phyloP scores from a whole-genome alignment of 2,888 invertebrate species.

The Ennomos quercinarius region DNA sequence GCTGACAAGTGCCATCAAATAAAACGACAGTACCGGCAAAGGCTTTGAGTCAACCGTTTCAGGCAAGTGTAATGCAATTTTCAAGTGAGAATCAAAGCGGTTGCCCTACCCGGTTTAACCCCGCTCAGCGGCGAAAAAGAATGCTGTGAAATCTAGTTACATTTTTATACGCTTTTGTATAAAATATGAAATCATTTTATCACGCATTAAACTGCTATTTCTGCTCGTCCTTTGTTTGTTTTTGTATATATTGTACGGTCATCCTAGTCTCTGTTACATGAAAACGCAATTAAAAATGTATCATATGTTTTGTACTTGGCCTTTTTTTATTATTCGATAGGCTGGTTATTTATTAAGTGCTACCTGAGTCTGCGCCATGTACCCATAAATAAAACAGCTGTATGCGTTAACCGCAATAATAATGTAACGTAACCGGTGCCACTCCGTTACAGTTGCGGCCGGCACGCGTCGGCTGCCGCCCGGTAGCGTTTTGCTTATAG shows the following conservation, averaged over 20 bases:
- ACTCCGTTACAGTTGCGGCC: conserved; percentile 67
- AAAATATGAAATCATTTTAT: too few species aligned
- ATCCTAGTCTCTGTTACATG: too few species aligned
- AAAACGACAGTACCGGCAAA: conserved; percentile 65
- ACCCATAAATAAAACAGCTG: conserved; percentile 14
- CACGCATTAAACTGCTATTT: too few species aligned
- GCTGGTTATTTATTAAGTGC: too few species aligned
- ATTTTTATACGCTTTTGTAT: neutral
- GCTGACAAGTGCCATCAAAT: conserved; percentile 64
- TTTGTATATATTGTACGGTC: too few species aligned
- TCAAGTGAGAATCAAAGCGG: conserved; percentile 69
- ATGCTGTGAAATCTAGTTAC: neutral
- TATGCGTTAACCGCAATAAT: conserved; percentile 37
- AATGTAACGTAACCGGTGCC: conserved; percentile 50
- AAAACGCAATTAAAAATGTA: too few species aligned
- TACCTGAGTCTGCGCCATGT: neutral
- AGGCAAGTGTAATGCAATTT: conserved; percentile 73
- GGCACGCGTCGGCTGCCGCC: conserved; percentile 56
- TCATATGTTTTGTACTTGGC: too few species aligned
- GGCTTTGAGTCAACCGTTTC: conserved; percentile 65
- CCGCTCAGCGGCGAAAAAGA: neutral
- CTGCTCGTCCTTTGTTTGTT: too few species aligned
- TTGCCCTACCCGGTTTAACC: neutral
- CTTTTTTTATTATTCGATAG: too few species aligned
- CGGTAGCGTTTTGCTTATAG: conserved; percentile 60